Evolutionary conservation across 2,888 invertebrate genomes (phyloP), one percentile per base, ranked within the genome.

Genomic region (Synanthedon vespiformis): DNA sequence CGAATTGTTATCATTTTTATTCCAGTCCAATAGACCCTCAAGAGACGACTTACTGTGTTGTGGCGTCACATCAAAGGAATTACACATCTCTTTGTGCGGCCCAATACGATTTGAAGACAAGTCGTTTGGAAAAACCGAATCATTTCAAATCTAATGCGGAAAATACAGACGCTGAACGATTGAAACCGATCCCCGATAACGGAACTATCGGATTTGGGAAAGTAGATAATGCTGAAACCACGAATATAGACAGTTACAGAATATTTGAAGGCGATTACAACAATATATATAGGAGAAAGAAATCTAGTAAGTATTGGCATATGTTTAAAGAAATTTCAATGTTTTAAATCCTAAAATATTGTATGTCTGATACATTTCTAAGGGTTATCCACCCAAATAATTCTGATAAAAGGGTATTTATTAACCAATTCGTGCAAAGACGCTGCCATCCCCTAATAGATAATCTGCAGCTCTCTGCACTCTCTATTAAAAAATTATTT

Each of bases 1-100:
- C 10, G 5, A 34, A 8, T 5, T 34, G 8, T 34, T 34, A 34
- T 34, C 34, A 10, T 34, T 34, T 10, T 34, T 34, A 10, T 74
- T 74, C 18, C 74, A 87, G 87, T 55, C 86, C 87, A 27, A 80
- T 87, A 59, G 87, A 87, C 55, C 87, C 87, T 0, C 85, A 86
- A 70, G 70, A 74, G 11, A 85, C 86, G 0, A 72, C 70, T 12
- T 87, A 87, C 62, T 87, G 85, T 63, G 81, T 86, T 1, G 83
- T 87, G 0, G 84, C 84, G 2, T 86, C 86, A 0, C 75, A 76
- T 40, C 68, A 68, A 16, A 80, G 70, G 54, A 84, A 83, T 68
- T 87, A 85, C 64, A 84, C 84, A 0, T 84, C 87, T 0, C 72
- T 87, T 0, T 87, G 87, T 54, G 79, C 84, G 0, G 87, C 87